Conservation (phyloP, 2,113 vertebrate species). For the Willisornis vidua region DNA sequence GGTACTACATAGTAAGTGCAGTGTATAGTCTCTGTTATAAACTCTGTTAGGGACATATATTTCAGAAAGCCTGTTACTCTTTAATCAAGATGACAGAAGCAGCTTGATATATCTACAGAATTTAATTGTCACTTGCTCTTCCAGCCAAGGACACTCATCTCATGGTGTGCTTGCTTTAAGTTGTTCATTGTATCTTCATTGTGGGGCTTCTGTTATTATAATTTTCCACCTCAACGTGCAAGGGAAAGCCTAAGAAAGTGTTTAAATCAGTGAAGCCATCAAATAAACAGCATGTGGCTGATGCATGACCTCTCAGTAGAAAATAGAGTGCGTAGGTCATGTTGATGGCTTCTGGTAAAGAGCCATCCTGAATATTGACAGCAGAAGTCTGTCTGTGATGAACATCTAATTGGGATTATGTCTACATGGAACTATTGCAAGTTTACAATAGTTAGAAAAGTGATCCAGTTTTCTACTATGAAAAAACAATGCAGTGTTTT, state of each 20-base stretch:
- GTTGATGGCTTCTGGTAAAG: conserved; percentile 29
- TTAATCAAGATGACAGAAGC: not conserved
- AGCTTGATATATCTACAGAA: not conserved
- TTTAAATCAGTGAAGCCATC: conserved; percentile 57
- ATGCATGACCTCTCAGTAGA: conserved; percentile 17
- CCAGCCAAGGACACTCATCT: not conserved
- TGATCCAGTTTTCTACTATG: not conserved
- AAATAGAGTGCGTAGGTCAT: not conserved
- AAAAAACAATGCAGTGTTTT: not conserved
- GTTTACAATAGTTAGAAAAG: not conserved
- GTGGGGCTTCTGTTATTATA: not conserved
- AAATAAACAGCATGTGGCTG: conserved; percentile 62
- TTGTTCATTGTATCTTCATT: not conserved
- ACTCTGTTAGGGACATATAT: not conserved
- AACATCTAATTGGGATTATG: not conserved
- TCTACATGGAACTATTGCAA: not conserved
- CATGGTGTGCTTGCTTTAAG: not conserved
- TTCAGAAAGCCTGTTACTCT: not conserved
- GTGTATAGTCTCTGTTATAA: not conserved
- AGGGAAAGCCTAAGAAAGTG: conserved; percentile 13
- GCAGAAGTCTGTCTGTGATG: conserved; percentile 2
- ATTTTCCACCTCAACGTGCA: not conserved
- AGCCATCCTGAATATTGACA: conserved; percentile 24
- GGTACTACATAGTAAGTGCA: not conserved
- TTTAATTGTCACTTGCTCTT: conserved; percentile 15